Conservation (phyloP, 2,888 invertebrate species). For the Cylindroiulus punctatus region DNA sequence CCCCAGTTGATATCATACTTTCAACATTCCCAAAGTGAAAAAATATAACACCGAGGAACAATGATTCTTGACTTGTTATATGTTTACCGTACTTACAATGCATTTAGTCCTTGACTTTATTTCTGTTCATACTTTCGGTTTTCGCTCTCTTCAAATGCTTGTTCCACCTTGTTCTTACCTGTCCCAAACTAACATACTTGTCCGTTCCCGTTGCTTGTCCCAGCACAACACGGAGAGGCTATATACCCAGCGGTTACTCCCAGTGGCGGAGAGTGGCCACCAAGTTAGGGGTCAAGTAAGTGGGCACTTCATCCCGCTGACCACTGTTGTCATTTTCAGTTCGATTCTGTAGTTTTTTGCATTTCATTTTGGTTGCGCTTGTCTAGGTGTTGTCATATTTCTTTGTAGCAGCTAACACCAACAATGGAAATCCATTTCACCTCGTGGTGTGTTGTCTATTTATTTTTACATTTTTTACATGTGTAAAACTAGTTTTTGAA, state of each 20-base stretch:
- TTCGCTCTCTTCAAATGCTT: constrained; percentile 49
- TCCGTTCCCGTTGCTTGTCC: constrained; percentile 53
- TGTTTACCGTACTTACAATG: constrained; percentile 36
- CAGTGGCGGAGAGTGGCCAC: constrained; percentile 94
- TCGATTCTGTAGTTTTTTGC: constrained; percentile 42
- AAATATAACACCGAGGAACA: too few species aligned
- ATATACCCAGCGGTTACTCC: constrained; percentile 63
- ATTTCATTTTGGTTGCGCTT: constrained; percentile 23
- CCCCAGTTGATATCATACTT: too few species aligned
- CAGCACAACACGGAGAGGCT: constrained; percentile 60
- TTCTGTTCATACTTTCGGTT: not conserved
- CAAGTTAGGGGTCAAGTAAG: constrained; percentile 96
- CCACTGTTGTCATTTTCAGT: constrained; percentile 47
- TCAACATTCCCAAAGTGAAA: too few species aligned
- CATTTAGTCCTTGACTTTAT: constrained; percentile 42
- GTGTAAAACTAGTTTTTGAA: too few species aligned
- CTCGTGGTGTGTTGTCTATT: too few species aligned
- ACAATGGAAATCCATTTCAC: too few species aligned
- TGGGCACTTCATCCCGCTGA: constrained; percentile 64
- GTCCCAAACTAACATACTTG: constrained; percentile 28
- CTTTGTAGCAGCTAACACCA: not conserved
- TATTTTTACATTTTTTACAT: too few species aligned
- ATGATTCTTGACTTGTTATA: not conserved
- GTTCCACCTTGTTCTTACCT: not conserved
- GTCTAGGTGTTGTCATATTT: constrained; percentile 7